Conservation (phyloP, 2,888 invertebrate species). For the Mimas tiliae region DNA sequence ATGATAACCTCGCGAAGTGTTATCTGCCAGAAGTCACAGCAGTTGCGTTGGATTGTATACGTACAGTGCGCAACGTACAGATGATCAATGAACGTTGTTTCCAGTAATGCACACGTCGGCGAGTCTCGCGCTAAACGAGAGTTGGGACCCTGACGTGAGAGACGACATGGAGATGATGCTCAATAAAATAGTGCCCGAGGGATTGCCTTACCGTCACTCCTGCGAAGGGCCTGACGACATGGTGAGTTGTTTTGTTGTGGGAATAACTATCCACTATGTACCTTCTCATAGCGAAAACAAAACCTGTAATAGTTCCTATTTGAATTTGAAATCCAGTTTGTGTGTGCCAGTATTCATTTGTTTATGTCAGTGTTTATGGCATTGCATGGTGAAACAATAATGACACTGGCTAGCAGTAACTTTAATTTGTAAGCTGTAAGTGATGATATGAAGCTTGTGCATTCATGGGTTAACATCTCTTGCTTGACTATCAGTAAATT, state of each 20-base stretch:
- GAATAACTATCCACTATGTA: conserved; percentile 31
- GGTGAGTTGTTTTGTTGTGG: conserved; percentile 83
- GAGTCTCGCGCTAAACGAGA: conserved; percentile 98
- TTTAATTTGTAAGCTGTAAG: background rate
- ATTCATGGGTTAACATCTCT: too few species aligned
- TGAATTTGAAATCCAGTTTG: background rate
- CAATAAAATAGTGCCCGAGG: conserved; percentile 99
- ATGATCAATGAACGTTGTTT: conserved; percentile 75
- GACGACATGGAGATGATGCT: conserved; percentile 99
- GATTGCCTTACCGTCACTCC: conserved; percentile 96
- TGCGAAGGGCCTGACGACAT: conserved; percentile 99
- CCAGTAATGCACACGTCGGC: conserved; percentile 99
- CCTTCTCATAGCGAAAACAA: conserved; percentile 3
- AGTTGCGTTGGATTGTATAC: conserved; percentile 15
- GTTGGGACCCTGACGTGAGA: conserved; percentile 98
- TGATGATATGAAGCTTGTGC: too few species aligned
- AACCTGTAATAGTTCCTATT: conserved; percentile 1
- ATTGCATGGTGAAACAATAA: background rate
- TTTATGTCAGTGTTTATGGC: conserved; percentile 6
- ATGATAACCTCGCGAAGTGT: conserved; percentile 41
- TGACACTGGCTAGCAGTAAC: conserved; percentile 7
- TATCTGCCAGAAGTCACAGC: conserved; percentile 31
- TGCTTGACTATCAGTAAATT: too few species aligned
- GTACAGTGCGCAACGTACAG: conserved; percentile 40
- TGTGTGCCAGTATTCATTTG: background rate